phyloP scores from a whole-genome alignment of 2,113 vertebrate species.

The Lagopus muta region DNA sequence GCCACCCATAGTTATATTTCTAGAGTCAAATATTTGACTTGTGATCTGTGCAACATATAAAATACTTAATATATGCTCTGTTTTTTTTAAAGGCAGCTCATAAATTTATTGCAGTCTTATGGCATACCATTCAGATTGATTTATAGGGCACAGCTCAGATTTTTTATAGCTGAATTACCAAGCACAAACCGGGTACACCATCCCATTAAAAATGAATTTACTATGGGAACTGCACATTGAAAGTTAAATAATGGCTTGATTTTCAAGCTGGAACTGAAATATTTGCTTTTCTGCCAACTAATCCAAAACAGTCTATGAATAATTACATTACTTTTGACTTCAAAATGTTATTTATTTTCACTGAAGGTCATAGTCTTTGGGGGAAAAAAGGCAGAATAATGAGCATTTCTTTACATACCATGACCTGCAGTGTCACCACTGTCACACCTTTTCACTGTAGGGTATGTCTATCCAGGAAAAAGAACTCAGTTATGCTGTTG shows the following conservation, averaged over 20 bases:
- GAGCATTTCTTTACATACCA: constrained; percentile 66
- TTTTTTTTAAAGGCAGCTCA: constrained; percentile 17
- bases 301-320: constrained; percentile 61
- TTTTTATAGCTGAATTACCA: constrained; percentile 52
- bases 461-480: background rate
- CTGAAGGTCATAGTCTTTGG: constrained; percentile 59
- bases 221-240: constrained; percentile 57
- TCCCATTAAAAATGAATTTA: constrained; percentile 72
- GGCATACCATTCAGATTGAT: constrained; percentile 60
- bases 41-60: background rate
- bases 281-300: constrained; percentile 68
- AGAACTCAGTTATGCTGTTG: background rate
- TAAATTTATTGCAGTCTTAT: constrained; percentile 54
- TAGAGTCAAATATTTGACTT: constrained; percentile 5
- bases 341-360: constrained; percentile 70
- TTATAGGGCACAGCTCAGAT: constrained; percentile 32
- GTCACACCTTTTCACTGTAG: constrained; percentile 55
- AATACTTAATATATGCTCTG: constrained; percentile 21
- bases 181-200: constrained; percentile 55
- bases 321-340: constrained; percentile 68
- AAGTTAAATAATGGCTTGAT: constrained; percentile 75
- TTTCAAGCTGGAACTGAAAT: constrained; percentile 74
- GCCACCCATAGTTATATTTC: background rate
- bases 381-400: constrained; percentile 70
- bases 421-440: constrained; percentile 47